A percentile compares a stretch with the other conserved stretches of the same genome.
Evolutionary conservation across 1,140 invertebrate species (phyloP).

Genomic region (Brachionus calyciflorus): DNA sequence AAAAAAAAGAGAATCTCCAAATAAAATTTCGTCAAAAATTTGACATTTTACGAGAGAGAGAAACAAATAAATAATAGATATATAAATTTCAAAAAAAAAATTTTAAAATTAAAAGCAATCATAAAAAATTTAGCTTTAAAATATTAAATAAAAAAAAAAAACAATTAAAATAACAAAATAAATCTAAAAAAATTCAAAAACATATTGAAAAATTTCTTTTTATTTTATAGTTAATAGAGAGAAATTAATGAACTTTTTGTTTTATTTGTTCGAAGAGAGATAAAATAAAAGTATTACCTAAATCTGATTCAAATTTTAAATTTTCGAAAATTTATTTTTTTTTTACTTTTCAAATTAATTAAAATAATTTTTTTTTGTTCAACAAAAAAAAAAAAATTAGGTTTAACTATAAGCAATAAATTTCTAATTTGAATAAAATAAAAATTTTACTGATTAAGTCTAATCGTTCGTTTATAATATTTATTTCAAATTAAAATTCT

Average conservation of each 20-base stretch:
- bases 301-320: slow-evolving; percentile 35
- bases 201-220: slow-evolving; percentile 39
- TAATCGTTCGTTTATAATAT: slow-evolving; percentile 9
- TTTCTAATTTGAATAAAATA: slow-evolving; percentile 42
- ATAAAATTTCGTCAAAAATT: too few relatives aligned
- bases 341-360: slow-evolving; percentile 29
- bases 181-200: background rate
- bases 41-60: too few relatives aligned
- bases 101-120: slow-evolving; percentile 25
- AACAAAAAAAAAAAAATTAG: background rate
- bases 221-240: too few relatives aligned
- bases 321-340: too few relatives aligned
- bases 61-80: slow-evolving; percentile 12
- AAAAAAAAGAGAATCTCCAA: too few relatives aligned
- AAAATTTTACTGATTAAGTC: slow-evolving; percentile 33
- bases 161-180: slow-evolving; percentile 31
- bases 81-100: slow-evolving; percentile 18
- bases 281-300: slow-evolving; percentile 42
- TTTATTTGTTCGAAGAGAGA: background rate
- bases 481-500: background rate
- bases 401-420: slow-evolving; percentile 25
- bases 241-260: too few relatives aligned
- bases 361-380: slow-evolving; percentile 3
- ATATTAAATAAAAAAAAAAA: too few relatives aligned
- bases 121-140: slow-evolving; percentile 32